Base-by-base conservation (phyloP, 2,797 vertebrate genomes). In the Gymnoscopelus microlampas region DNA sequence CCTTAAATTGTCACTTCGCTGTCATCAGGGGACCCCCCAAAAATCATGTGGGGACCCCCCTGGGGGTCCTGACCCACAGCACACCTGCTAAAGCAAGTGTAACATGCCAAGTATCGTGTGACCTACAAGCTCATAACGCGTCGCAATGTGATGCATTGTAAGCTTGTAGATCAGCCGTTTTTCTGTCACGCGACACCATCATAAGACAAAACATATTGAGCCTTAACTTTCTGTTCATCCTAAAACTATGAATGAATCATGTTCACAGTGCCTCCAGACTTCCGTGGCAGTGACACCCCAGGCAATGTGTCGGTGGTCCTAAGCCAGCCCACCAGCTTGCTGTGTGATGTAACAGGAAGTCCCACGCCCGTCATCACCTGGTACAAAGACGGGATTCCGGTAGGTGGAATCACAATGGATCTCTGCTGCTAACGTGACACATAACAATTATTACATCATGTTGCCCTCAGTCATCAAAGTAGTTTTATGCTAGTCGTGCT, bases 311-410 rank as follows among this genome's bases (percentile, higher is more conserved):
- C 98, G 0, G 93, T 98, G 68, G 89, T 96, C 62, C 74, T 96
- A 75, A 94, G 91, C 79, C 96, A 98, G 67, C 88, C 93, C 24
- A 82, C 92, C 79, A 95, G 56, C 81, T 91, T 99, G 83, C 74
- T 93, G 59, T 99, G 98, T 92, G 97, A 98, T 76, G 95, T 94
- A 68, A 95, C 92, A 73, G 98, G 98, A 76, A 95, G 89, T 64
- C 97, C 98, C 0, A 87, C 94, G 8, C 97, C 97, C 23, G 68
- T 94, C 63, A 92, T 98, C 82, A 95, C 88, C 58, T 99, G 98
- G 98, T 96, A 96, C 85, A 98, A 96, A 87, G 94, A 96, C 63
- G 95, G 94, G 39, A 64, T 73, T 54, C 92, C 91, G 93, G 97
- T 99, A 93, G 24, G 95, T 92, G 54, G 73, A 82, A 76, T 68